Conservation (phyloP, 2,888 invertebrate genomes). For the Zygaena filipendulae region DNA sequence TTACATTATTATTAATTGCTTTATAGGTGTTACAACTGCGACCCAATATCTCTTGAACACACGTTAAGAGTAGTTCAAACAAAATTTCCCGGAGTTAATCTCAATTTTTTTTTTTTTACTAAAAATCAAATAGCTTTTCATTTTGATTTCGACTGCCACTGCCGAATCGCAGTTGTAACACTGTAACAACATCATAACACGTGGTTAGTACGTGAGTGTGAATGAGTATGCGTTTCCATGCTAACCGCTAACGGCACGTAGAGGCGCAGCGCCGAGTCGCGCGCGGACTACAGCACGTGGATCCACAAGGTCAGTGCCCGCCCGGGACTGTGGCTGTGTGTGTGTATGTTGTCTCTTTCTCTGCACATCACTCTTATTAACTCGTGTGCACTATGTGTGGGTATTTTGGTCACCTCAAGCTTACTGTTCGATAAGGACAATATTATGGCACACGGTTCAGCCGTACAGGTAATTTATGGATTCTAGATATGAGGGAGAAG, state of each 20-base stretch:
- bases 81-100: too few species aligned
- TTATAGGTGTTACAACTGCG: conserved; percentile 17
- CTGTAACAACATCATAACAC: too few species aligned
- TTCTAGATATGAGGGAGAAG: too few species aligned
- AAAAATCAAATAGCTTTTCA: too few species aligned
- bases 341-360: conserved; percentile 11
- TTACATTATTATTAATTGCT: conserved; percentile 29
- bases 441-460: too few species aligned
- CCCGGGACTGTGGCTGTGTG: conserved; percentile 22
- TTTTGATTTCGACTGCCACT: too few species aligned
- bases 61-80: too few species aligned
- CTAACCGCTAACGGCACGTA: conserved; percentile 67
- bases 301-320: conserved; percentile 82
- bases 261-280: conserved; percentile 58
- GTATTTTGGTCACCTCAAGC: background rate
- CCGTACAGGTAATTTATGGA: too few species aligned
- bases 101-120: too few species aligned
- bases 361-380: conserved; percentile 18
- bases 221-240: conserved; percentile 63
- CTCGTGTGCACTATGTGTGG: conserved; percentile 1
- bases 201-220: conserved; percentile 55
- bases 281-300: conserved; percentile 78
- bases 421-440: too few species aligned
- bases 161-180: too few species aligned
- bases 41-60: too few species aligned